Base-by-base conservation (phyloP, 1,140 invertebrate species). In the Thaumetopoea pityocampa region DNA sequence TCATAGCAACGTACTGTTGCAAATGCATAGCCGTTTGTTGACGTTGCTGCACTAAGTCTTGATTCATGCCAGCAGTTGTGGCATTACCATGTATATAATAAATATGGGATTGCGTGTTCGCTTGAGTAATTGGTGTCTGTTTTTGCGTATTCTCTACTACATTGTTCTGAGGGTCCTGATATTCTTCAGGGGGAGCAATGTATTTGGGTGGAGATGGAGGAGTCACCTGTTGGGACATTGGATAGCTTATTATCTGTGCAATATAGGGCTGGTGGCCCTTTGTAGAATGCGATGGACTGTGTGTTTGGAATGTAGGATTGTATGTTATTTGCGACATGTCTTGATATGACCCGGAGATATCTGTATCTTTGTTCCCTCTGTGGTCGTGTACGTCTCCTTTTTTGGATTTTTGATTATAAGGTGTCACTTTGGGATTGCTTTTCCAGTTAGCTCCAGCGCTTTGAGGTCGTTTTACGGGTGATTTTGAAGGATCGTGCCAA, bases 301-400 rank as follows among this genome's bases (percentile, higher is more conserved):
- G 81, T 1, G 78, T 85, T 62, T 86, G 83, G 80, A 86, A 86
- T 79, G 85, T 86, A 30, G 83, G 85, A 30, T 86, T 86, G 43
- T 70, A 86, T 1, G 85, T 86, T 20, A 86, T 79, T 56, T 85
- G 85, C 1, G 85, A 85, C 15, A 64, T 52, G 24, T 86, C 83
- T 47, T 70, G 68, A 38, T 64, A 58, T 43, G 67, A 57, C 19
- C 71, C 58, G 27, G 59, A 38, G 18, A 53, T 42, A 18, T 83
- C 65, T 35, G 56, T 33, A 37, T 82, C 66, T 66, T 73, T 73
- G 60, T 63, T 67, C 12, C 53, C 48, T 67, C 68, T 76, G 61
- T 77, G 69, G 44, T 72, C 67, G 38, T 81, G 72, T 3, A 49
- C 67, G 57, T 80, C 76, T 28, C 73, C 77, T 43, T 79, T 82